Percentiles rank a stretch among this genome's conserved stretches.
These are phyloP conservation scores for Lichenostomus cassidix DNA, from an alignment of 2,113 vertebrate genomes.

Conservation along the genomic window DNA sequence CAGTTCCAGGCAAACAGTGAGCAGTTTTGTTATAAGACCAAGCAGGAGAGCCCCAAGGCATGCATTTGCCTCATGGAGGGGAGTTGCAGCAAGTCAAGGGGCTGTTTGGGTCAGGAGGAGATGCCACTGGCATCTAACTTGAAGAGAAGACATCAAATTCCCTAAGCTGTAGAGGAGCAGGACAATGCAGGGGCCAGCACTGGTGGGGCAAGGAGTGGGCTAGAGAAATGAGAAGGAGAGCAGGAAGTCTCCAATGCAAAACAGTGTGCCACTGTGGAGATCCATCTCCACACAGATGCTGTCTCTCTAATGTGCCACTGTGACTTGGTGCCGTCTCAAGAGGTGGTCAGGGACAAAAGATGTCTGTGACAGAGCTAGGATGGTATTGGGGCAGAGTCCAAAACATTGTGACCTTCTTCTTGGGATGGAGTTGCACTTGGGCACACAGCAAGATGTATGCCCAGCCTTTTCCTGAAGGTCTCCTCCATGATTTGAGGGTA, in stretches of 20 bases:
- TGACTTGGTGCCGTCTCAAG: background rate
- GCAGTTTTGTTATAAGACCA: background rate
- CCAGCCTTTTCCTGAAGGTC: background rate
- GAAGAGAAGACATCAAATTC: background rate
- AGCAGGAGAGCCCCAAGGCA: background rate
- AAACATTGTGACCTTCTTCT: background rate
- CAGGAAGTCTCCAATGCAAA: background rate
- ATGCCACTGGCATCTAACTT: background rate
- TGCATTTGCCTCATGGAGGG: rapidly evolving
- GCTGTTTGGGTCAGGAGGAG: background rate
- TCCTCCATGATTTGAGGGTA: background rate
- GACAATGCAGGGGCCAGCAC: background rate
- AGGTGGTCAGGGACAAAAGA: background rate
- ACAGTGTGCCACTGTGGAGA: rapidly evolving
- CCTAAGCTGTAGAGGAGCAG: rapidly evolving
- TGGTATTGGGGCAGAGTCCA: background rate
- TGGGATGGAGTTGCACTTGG: background rate
- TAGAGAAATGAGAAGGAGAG: background rate
- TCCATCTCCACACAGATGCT: too few species aligned
- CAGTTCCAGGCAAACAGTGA: background rate
- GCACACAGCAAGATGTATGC: background rate
- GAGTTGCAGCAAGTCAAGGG: rapidly evolving
- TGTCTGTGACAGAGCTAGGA: background rate
- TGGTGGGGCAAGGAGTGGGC: background rate
- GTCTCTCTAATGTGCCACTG: background rate